Conservation (phyloP, 2,113 vertebrate species). For the Octodon degus region DNA sequence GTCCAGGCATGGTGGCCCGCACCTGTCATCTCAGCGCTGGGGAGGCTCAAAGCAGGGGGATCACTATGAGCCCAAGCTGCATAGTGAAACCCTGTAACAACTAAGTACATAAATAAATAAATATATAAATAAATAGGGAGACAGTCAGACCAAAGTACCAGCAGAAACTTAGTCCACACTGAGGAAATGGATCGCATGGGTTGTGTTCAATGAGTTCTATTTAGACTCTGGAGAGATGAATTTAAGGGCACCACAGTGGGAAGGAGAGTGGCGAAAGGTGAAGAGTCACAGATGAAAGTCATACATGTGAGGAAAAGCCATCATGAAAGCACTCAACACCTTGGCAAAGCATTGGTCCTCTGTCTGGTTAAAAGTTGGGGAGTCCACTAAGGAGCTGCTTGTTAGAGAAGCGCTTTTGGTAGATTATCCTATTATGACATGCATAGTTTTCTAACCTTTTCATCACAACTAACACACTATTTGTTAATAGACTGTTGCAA, state of each 20-base stretch:
- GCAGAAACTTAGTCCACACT: neutral
- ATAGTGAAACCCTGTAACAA: no score
- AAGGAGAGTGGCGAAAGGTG: neutral
- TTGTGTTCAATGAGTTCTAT: neutral
- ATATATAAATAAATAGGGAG: neutral
- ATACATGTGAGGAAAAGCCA: neutral
- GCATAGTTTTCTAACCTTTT: neutral
- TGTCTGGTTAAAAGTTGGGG: neutral
- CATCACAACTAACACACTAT: neutral
- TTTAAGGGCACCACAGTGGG: neutral
- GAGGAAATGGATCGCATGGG: neutral
- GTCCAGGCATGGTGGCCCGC: no score
- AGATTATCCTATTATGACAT: neutral
- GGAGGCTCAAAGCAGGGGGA: no score
- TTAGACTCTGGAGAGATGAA: neutral
- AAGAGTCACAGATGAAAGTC: neutral
- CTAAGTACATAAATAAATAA: no score
- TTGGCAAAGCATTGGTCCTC: fast-evolving
- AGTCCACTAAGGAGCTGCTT: neutral
- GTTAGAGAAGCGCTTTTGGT: neutral
- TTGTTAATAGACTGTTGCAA: neutral
- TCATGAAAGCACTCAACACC: fast-evolving
- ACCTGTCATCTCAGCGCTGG: no score
- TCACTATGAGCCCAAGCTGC: no score
- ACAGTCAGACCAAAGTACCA: neutral